phyloP scores from a whole-genome alignment of 2,797 vertebrate species.

The Rhinella marina region DNA sequence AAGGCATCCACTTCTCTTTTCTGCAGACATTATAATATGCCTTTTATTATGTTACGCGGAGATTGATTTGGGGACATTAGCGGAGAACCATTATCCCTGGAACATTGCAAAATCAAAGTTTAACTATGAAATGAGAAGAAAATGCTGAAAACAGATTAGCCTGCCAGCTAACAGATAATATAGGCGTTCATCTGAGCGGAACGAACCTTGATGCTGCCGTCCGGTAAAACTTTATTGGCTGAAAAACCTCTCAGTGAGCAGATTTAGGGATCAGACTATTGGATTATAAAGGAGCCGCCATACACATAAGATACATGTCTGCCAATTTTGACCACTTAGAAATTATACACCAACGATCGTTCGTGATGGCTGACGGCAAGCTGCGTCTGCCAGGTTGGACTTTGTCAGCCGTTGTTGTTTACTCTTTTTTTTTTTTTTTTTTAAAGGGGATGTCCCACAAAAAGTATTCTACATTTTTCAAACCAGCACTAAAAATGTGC shows the following conservation, averaged over 20 bases:
- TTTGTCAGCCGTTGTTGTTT: too few species aligned
- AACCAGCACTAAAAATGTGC: too few species aligned
- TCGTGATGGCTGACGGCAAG: too few species aligned
- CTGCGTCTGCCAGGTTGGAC: too few species aligned
- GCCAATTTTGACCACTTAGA: too few species aligned
- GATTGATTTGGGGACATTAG: conserved; percentile 41
- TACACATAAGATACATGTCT: too few species aligned
- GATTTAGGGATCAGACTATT: background rate
- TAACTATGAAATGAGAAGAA: conserved; percentile 26
- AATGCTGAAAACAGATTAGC: background rate
- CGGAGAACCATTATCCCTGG: background rate
- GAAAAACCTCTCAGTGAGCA: background rate
- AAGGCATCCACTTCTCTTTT: background rate
- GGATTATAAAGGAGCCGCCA: too few species aligned
- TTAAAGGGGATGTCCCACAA: too few species aligned
- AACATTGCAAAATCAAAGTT: conserved; percentile 12
- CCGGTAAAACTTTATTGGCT: background rate
- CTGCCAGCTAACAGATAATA: background rate
- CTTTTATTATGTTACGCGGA: background rate
- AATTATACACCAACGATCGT: too few species aligned
- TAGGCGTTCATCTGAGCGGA: background rate
- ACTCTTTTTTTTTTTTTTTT: too few species aligned
- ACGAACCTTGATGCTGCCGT: background rate
- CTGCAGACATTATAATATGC: background rate
- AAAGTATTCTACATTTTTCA: too few species aligned